phyloP scores from a whole-genome alignment of 2,888 invertebrate genomes.

The Phaonia tiefii region DNA sequence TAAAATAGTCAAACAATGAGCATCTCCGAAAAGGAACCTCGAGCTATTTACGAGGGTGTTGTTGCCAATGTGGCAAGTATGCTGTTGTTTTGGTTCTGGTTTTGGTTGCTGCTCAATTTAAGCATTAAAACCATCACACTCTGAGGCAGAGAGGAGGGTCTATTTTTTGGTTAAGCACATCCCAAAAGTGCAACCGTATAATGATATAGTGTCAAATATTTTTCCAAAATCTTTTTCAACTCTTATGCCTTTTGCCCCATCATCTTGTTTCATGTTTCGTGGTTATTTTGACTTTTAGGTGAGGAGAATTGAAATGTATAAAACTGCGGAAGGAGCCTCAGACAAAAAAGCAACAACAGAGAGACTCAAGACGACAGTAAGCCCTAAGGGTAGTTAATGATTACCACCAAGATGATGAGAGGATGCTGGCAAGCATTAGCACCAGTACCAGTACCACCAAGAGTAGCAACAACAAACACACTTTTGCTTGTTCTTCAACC shows the following conservation, averaged over 20 bases:
- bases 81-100: constrained; percentile 26
- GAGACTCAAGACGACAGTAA: constrained; percentile 57
- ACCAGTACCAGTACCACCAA: not conserved
- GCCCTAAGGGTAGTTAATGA: constrained; percentile 55
- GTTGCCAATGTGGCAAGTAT: constrained; percentile 39
- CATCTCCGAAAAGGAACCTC: constrained; percentile 51
- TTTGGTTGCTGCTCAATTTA: constrained; percentile 33
- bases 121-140: too few species aligned
- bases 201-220: constrained; percentile 77
- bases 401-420: constrained; percentile 23
- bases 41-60: constrained; percentile 65
- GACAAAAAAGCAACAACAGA: constrained; percentile 37
- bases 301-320: constrained; percentile 36
- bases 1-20: constrained; percentile 62
- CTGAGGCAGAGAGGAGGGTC: constrained; percentile 57
- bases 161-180: constrained; percentile 63
- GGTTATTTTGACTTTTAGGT: constrained; percentile 16
- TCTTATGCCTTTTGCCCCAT: not conserved
- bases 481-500: not conserved
- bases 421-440: not conserved
- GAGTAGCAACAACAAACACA: constrained; percentile 26
- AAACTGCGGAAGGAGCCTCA: constrained; percentile 6
- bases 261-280: constrained; percentile 2
- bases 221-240: constrained; percentile 3
- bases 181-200: constrained; percentile 80